Base-by-base conservation (phyloP, 2,888 invertebrate genomes). In the Trichopoda pennipes region DNA sequence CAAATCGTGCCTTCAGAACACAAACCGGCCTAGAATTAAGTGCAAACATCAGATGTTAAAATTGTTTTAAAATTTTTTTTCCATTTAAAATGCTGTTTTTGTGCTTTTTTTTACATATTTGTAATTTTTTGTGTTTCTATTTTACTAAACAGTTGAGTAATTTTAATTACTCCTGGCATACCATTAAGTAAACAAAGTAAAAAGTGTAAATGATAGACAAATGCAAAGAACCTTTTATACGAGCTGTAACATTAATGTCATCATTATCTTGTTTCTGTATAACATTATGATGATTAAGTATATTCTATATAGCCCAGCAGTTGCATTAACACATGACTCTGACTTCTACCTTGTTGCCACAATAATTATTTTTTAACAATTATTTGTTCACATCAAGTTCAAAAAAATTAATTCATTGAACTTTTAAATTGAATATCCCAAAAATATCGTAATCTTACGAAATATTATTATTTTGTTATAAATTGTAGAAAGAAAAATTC, bases 121-220 rank as follows among this genome's bases (percentile, higher is more conserved):
- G 8, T 63, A 28, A 28, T 35, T 32, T 66, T 49, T 19, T 49
- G 1, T 12, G n/a, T 51, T 70, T 76, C 72, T 72, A 35, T 73
- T 81, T 73, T 44, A 74, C 70, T 72, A 56, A 75, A 79, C 74
- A 82, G 82, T 82, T 75, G 82, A 79, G 75, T 61, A 82, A 82
- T 82, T 82, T 82, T 82, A 82, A 82, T 82, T 82, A 82, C 78
- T 82, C 78, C 75, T 75, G 61, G 75, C 70, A 79, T 78, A 79
- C 64, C 63, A 70, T 75, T 72, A 55, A 60, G 69, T 74, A 77
- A 77, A 70, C 68, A 75, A 75, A 79, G 55, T 63, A 64, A 72
- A 74, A 56, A 66, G 53, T 64, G 58, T 70, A 66, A 69, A 75
- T 81, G 51, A 75, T 75, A 75, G 78, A 55, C 66, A 66, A 53